Evolutionary conservation across 2,113 vertebrate genomes (phyloP).

Genomic region (Australoheros scitulus): DNA sequence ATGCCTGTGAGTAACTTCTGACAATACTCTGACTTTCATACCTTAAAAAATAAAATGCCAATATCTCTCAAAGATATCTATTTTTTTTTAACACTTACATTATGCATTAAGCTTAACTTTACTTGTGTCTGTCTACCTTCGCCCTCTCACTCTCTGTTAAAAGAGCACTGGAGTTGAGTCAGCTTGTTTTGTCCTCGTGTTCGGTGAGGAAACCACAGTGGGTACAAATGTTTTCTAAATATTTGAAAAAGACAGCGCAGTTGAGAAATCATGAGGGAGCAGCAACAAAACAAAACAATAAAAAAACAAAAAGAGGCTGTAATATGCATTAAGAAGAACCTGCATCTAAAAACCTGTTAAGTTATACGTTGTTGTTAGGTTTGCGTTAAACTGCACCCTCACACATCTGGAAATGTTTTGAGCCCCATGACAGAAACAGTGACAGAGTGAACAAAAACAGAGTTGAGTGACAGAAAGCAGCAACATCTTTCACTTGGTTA

Average conservation of each 20-base stretch:
- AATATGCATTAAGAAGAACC: background rate
- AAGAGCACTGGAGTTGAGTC: slow-evolving; percentile 51
- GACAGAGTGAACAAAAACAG: slow-evolving; percentile 73
- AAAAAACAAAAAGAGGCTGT: background rate
- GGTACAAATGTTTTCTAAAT: slow-evolving; percentile 30
- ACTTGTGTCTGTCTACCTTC: slow-evolving; percentile 41
- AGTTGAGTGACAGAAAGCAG: slow-evolving; percentile 73
- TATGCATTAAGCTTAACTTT: slow-evolving; percentile 48
- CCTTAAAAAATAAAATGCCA: slow-evolving; percentile 6
- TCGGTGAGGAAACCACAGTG: background rate
- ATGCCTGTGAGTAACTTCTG: slow-evolving; percentile 11
- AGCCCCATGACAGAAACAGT: slow-evolving; percentile 38
- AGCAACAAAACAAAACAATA: background rate
- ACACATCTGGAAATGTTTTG: slow-evolving; percentile 43
- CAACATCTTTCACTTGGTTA: slow-evolving; percentile 36
- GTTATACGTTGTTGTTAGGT: background rate
- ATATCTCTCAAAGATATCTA: background rate
- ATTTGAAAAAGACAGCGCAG: slow-evolving; percentile 24
- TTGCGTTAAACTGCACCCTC: slow-evolving; percentile 1
- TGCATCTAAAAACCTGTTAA: background rate
- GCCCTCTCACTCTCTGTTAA: background rate
- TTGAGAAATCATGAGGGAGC: background rate
- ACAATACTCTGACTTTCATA: slow-evolving; percentile 53
- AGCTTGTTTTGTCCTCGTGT: slow-evolving; percentile 34
- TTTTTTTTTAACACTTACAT: slow-evolving; percentile 44